Percentiles rank a stretch among this genome's conserved stretches.
phyloP scores from a whole-genome alignment of 2,113 vertebrate genomes.

The Sialia sialis region DNA sequence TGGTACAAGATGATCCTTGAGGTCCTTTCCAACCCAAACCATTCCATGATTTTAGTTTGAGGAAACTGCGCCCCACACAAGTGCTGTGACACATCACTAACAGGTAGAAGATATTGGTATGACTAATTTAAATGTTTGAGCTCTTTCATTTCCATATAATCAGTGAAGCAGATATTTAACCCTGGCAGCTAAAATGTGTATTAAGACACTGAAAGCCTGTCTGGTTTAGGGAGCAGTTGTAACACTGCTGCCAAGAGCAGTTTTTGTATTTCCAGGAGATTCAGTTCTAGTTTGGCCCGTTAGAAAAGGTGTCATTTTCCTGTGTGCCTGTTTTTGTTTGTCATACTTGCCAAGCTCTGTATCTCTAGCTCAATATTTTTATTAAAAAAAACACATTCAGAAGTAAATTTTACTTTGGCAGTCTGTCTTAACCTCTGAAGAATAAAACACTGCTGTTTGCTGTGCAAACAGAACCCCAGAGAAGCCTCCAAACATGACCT shows the following conservation, averaged over 20 bases:
- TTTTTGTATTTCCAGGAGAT: not conserved
- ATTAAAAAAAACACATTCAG: not conserved
- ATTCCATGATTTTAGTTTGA: not conserved
- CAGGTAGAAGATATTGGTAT: not conserved
- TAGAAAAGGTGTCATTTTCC: not conserved
- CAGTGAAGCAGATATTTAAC: slow-evolving; percentile 4
- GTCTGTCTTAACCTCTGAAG: slow-evolving; percentile 29
- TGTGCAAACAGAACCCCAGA: slow-evolving; percentile 39
- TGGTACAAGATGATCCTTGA: accelerated
- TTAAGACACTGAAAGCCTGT: not conserved
- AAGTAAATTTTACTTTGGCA: slow-evolving; percentile 52
- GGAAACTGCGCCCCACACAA: not conserved
- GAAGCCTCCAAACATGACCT: not conserved
- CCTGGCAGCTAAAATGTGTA: not conserved
- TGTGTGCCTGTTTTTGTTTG: not conserved
- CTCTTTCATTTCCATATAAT: slow-evolving; percentile 14
- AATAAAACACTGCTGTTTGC: slow-evolving; percentile 42
- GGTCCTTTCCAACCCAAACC: not conserved
- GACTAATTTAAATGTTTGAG: not conserved
- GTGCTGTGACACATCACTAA: not conserved
- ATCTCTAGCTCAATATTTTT: not conserved
- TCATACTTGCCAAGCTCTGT: not conserved
- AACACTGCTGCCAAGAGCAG: not conserved
- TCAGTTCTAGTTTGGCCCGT: not conserved
- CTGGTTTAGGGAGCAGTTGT: not conserved